Evolutionary conservation across 1,140 invertebrate genomes (phyloP), one percentile per base, ranked within the genome.

Genomic region (Musca domestica): DNA sequence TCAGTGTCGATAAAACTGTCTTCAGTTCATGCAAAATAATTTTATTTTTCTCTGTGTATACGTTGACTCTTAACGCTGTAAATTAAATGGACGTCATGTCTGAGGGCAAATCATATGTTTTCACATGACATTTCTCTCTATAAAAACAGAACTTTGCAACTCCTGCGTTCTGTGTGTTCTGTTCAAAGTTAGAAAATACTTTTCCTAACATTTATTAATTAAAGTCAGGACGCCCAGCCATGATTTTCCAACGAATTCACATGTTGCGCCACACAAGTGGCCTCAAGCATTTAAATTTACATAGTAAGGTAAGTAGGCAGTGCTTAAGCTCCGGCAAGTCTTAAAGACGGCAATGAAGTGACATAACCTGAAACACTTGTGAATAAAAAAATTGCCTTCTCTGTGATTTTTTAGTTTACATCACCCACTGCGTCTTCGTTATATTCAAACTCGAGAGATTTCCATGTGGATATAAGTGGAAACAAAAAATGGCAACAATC

Each of bases 341-440:
- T 41, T 5, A 23, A 61, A n/a, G 41, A 19, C 46, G 34, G 6
- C 10, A 19, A 5, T 23, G 65, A 15, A 17, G 54, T 52, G 51
- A 67, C 51, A 67, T 67, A 52, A 54, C 48, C 48, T 52, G 51
- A 23, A 52, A 67, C 34, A 22, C 15, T 15, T 9, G 27, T 34
- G 22, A 51, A 49, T 10, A 15, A 23, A 65, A 47, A 19, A 25
- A 7, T 49, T 27, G 17, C 20, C 46, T 49, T 49, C 15, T 63
- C 30, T 63, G 17, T 9, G 6, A 27, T 48, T 64, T 25, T 46
- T 64, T 46, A 65, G 64, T 51, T 48, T 48, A 48, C 41, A 51
- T 48, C 64, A 51, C 41, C 48, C 64, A 41, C 34, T 10, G 34
- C 34, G 10, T 41, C 34, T 2, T 5, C 34, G 34, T 12, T 41